Base-by-base conservation (phyloP, 2,797 vertebrate genomes). In the Falco cherrug region DNA sequence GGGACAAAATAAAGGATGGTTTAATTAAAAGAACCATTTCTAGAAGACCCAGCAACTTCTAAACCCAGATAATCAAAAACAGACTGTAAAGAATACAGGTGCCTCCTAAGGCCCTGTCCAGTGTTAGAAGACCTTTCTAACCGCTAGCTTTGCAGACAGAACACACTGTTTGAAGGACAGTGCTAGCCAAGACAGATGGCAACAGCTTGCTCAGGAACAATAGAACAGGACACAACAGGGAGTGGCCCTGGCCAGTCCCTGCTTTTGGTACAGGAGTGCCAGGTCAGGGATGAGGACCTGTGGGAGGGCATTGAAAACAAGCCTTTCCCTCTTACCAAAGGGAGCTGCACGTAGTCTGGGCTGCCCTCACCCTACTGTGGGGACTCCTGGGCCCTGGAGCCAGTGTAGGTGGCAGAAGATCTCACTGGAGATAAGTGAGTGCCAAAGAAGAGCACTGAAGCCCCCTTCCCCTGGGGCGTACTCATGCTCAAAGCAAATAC, bases 211-310 rank as follows among this genome's bases (percentile, higher is more conserved):
- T 75, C 26, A 37, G 79, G 16, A 77, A 5, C 0, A 2, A 64
- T 0, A 33, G 31, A 75, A 78, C 1, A 13, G 43, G 43, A 77
- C 6, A 31, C 0, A 1, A 13, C 0, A 1, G 39, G 33, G 41
- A 76, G 9, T 17, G 28, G 68, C 24, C 22, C 63, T 73, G 37
- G 19, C 41, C 16, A 1, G 33, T 33, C 29, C 9, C 35, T 56
- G 39, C 9, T 70, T 21, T 63, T 45, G 17, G 48, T 73, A 33
- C 2, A 29, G 39, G 33, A 82, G 16, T 47, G 13, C 24, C 21
- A 37, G 35, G 13, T 74, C 39, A 63, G 37, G 31, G 26, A 61
- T 43, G 6, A 11, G 29, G 21, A 65, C 37, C 2, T 0, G 12
- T 63, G 33, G 37, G 19, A 89, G 7, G 11, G 31, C 31, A n/a